Conservation (phyloP, 2,113 vertebrate species). For the Amblyornis subalaris region DNA sequence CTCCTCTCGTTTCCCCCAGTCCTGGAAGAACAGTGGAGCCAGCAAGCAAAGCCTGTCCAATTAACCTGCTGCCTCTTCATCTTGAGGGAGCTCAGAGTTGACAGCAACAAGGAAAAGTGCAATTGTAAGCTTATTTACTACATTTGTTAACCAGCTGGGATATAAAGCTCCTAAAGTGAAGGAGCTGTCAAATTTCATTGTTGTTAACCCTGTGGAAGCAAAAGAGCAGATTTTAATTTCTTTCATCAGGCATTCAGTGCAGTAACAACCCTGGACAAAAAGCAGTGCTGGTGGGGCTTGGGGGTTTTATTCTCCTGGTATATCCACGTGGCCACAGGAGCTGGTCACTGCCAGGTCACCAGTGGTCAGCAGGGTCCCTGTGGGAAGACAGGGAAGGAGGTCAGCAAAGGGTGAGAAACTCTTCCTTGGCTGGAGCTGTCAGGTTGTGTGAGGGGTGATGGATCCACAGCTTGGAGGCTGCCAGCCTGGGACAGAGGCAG, state of each 20-base stretch:
- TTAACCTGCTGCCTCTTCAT: neutral
- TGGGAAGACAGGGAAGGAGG: neutral
- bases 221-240: neutral
- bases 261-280: neutral
- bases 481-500: neutral
- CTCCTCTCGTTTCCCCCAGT: neutral
- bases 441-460: neutral
- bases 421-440: neutral
- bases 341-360: neutral
- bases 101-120: conserved; percentile 29
- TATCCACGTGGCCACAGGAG: neutral
- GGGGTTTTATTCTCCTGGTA: neutral
- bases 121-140: conserved; percentile 54
- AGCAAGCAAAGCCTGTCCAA: neutral
- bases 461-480: neutral
- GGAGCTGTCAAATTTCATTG: conserved; percentile 17
- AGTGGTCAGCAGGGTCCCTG: neutral
- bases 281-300: neutral
- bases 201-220: conserved; percentile 8
- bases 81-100: conserved; percentile 1
- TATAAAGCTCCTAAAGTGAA: conserved; percentile 7
- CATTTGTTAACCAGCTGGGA: conserved; percentile 44
- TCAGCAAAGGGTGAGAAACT: neutral
- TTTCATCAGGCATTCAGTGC: neutral
- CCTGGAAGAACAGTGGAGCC: neutral